Percentiles rank a stretch among this genome's conserved stretches.
These are phyloP conservation scores for Synanceia verrucosa DNA, from an alignment of 2,797 vertebrate genomes.

Conservation along the genomic window DNA sequence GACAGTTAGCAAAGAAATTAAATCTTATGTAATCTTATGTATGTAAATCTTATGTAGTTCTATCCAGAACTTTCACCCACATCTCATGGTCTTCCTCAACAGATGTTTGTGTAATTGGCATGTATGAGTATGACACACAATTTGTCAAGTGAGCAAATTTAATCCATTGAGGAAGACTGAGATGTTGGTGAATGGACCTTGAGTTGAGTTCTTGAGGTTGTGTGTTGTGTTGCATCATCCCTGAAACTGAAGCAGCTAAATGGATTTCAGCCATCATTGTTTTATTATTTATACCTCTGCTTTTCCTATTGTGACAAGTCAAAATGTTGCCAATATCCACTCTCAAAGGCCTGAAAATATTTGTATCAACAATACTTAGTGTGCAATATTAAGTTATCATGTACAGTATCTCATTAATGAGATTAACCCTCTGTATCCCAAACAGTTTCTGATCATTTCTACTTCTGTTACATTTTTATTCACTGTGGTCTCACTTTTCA, in stretches of 20 bases:
- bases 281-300: background rate
- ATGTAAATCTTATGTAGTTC: background rate
- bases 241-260: background rate
- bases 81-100: background rate
- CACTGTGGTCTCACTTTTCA: too few species aligned
- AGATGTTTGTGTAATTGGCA: slow-evolving; percentile 6
- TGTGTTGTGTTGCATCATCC: background rate
- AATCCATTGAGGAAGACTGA: background rate
- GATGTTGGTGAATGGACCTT: background rate
- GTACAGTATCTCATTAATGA: background rate
- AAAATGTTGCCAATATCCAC: background rate
- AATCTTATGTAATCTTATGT: too few species aligned
- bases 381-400: background rate
- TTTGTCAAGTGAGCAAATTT: background rate
- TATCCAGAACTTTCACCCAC: background rate
- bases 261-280: background rate
- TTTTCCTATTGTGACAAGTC: background rate
- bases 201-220: background rate
- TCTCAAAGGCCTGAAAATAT: background rate
- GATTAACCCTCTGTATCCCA: too few species aligned
- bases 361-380: background rate
- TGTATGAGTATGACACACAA: slow-evolving; percentile 20
- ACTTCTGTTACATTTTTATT: too few species aligned
- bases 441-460: too few species aligned
- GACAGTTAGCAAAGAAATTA: background rate